phyloP scores from a whole-genome alignment of 2,113 vertebrate genomes.

The Todiramphus saurophagus region DNA sequence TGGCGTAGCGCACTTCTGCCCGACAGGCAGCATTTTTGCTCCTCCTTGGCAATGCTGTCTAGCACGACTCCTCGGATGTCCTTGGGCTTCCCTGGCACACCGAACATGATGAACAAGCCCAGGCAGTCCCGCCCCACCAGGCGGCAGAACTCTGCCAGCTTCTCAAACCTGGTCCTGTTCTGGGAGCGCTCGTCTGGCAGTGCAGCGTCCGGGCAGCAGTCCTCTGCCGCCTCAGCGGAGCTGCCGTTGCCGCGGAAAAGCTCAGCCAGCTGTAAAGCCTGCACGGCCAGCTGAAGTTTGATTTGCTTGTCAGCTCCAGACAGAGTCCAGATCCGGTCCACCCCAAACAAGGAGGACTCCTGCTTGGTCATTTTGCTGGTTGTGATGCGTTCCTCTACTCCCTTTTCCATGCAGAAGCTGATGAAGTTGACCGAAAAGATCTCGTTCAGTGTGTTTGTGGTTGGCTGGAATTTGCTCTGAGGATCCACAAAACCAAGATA shows the following conservation, averaged over 20 bases:
- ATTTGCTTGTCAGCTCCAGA: constrained; percentile 49
- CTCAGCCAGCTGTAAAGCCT: constrained; percentile 38
- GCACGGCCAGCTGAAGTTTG: constrained; percentile 43
- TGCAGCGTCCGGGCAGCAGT: neutral
- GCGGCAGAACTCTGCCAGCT: constrained; percentile 67
- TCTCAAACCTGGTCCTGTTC: constrained; percentile 41
- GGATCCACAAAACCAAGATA: constrained; percentile 70
- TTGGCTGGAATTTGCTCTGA: constrained; percentile 47
- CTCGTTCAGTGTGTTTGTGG: constrained; percentile 25
- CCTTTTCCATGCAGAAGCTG: constrained; percentile 55
- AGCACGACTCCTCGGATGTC: constrained; percentile 58
- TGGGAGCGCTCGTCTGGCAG: neutral
- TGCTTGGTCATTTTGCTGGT: constrained; percentile 71
- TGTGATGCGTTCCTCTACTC: neutral
- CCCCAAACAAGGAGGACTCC: constrained; percentile 56
- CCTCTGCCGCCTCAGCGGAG: neutral
- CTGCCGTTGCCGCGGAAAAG: neutral
- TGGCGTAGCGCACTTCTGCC: neutral
- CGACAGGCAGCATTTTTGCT: neutral
- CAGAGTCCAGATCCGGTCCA: constrained; percentile 67
- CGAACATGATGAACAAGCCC: constrained; percentile 53
- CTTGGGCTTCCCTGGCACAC: constrained; percentile 64
- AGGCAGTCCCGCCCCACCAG: constrained; percentile 67
- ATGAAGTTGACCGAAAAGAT: constrained; percentile 72
- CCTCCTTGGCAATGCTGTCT: constrained; percentile 44